A percentile compares a stretch with the other conserved stretches of the same genome.
Evolutionary conservation across 2,888 invertebrate species (phyloP).

Genomic region (Vanessa cardui): DNA sequence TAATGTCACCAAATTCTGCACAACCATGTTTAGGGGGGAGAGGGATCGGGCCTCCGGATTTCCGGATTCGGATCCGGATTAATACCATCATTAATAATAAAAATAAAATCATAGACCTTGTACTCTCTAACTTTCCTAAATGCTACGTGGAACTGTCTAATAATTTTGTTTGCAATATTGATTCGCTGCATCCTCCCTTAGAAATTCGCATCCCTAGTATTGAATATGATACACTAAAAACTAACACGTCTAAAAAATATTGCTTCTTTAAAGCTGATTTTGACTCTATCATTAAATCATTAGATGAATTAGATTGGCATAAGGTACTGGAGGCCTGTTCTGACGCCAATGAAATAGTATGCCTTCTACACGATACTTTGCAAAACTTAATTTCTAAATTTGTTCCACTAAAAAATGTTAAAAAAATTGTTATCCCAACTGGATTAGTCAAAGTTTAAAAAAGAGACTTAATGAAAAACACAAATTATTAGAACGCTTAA

Average conservation of each 20-base stretch:
- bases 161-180: too few relatives aligned
- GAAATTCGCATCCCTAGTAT: too few relatives aligned
- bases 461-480: conserved; percentile 16
- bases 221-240: too few relatives aligned
- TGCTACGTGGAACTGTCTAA: too few relatives aligned
- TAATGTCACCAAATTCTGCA: too few relatives aligned
- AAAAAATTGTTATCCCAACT: conserved; percentile 6
- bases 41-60: too few relatives aligned
- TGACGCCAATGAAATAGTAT: conserved; percentile 2
- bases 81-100: too few relatives aligned
- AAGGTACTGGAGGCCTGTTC: conserved; percentile 1
- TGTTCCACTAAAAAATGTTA: neutral
- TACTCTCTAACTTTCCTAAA: too few relatives aligned
- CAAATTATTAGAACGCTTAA: conserved; percentile 9
- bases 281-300: neutral
- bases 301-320: neutral
- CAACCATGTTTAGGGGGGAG: too few relatives aligned
- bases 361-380: neutral
- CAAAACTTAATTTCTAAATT: neutral
- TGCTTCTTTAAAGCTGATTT: neutral
- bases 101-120: too few relatives aligned
- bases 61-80: too few relatives aligned
- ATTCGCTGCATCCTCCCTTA: too few relatives aligned
- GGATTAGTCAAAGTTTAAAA: neutral
- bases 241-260: neutral